Conservation (phyloP, 2,113 vertebrate species). For the Daphoenositta chrysoptera region DNA sequence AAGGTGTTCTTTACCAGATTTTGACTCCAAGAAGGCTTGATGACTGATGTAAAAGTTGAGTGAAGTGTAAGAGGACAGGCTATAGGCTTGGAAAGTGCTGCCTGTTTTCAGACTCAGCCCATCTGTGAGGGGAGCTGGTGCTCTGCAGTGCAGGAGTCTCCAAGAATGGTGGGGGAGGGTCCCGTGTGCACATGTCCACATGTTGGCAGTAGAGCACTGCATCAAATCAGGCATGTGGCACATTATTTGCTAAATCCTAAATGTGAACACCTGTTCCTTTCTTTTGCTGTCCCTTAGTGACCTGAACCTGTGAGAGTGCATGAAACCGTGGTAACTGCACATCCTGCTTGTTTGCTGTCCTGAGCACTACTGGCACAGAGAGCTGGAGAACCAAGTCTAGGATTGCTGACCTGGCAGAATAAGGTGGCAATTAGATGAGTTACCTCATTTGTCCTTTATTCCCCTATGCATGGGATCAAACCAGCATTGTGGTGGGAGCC, state of each 20-base stretch:
- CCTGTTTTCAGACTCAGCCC: not conserved
- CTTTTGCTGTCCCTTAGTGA: not conserved
- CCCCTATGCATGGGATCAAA: not conserved
- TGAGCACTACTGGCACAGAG: not conserved
- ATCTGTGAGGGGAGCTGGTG: not conserved
- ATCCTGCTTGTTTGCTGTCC: not conserved
- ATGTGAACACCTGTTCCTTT: not conserved
- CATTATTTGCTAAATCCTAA: not conserved
- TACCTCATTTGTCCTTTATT: not conserved
- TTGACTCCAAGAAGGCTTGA: not conserved
- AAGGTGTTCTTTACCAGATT: not conserved
- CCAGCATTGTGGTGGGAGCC: not conserved
- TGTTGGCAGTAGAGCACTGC: not conserved
- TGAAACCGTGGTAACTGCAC: not conserved
- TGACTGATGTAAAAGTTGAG: not conserved
- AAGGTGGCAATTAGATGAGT: not conserved
- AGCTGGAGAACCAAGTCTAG: not conserved
- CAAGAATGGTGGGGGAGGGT: not conserved
- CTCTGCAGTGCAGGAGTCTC: not conserved
- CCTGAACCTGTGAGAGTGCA: not conserved
- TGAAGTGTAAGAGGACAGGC: not conserved
- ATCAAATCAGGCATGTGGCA: not conserved
- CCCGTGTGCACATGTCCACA: rapidly evolving
- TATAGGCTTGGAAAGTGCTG: not conserved
- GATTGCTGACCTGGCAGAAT: not conserved